Base-by-base conservation (phyloP, 2,797 vertebrate genomes). In the Borostomias antarcticus region DNA sequence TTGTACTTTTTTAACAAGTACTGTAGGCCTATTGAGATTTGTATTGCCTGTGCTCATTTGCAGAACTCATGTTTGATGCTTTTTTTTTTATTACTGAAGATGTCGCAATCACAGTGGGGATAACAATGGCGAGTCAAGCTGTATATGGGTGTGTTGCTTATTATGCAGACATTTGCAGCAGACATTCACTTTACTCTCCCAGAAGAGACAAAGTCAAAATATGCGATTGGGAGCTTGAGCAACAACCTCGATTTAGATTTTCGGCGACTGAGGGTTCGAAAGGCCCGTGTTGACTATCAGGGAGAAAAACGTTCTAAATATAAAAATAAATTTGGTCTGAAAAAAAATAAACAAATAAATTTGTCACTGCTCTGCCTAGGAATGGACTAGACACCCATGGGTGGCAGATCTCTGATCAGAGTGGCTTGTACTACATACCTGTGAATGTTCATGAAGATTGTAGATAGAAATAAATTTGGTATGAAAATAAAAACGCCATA, bases 171-270 rank as follows among this genome's bases (percentile, higher is more conserved):
- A 19, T 28, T 28, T 1, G 33, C 19, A 29, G 66, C 30, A 43
- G 69, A 82, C 21, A 19, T 83, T 28, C 70, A 72, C 13, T 83
- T 78, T 72, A 74, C 68, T 15, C 64, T 80, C 30, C 70, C 61
- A n/a, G 79, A 85, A 68, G 77, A 85, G 70, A 73, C 69, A 29
- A 74, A 70, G 13, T 64, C 47, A 29, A 70, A 69, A 47, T 29
- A 58, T 30, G 17, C 70, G 1, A 75, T 82, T 32, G 75, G 75
- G 63, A 79, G 53, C 21, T 30, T 83, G 11, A 71, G 68, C 8
- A 76, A 79, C 11, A 77, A 80, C 13, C 67, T 82, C 11, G 35
- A 62, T 28, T 28, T 78, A 56, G 77, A 80, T 53, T 17, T 64
- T 8, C 68, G 79, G 54, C 25, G 48, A 43, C 48, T 81, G 7